Evolutionary conservation across 92 coral and sea anemone genomes (phyloP).

Genomic region (Phenganax subtilis): DNA sequence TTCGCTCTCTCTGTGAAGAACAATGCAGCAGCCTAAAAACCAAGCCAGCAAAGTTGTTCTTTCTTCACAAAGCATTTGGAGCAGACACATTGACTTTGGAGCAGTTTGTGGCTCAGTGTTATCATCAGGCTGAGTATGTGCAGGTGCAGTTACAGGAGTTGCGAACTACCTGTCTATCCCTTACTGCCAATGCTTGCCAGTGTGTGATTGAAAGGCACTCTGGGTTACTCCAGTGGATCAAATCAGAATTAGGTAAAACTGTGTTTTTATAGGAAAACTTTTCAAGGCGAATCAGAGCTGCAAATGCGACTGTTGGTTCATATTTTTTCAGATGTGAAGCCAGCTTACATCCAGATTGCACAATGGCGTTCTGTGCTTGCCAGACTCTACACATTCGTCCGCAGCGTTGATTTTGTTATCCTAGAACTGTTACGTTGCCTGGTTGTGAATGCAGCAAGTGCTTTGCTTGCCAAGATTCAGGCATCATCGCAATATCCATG

Average conservation of each 20-base stretch:
- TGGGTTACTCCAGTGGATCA: slow-evolving; percentile 87
- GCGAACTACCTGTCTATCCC: slow-evolving; percentile 57
- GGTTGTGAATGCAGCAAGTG: slow-evolving; percentile 68
- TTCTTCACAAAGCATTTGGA: slow-evolving; percentile 50
- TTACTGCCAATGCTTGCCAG: slow-evolving; percentile 74
- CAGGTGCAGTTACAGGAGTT: slow-evolving; percentile 55
- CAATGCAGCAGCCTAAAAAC: slow-evolving; percentile 73
- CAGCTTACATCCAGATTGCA: slow-evolving; percentile 78
- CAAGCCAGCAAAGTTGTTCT: slow-evolving; percentile 54
- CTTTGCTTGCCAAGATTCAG: slow-evolving; percentile 68
- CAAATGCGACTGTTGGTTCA: background rate
- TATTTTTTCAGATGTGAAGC: slow-evolving; percentile 43
- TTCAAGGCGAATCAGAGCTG: background rate
- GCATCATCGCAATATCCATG: slow-evolving; percentile 53
- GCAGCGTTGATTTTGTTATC: slow-evolving; percentile 76
- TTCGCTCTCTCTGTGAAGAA: slow-evolving; percentile 73
- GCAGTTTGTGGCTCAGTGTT: slow-evolving; percentile 57
- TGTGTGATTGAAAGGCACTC: slow-evolving; percentile 57
- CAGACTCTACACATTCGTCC: slow-evolving; percentile 71
- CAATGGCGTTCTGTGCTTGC: slow-evolving; percentile 87
- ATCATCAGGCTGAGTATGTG: slow-evolving; percentile 56
- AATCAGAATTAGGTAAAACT: slow-evolving; percentile 57
- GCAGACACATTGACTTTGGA: slow-evolving; percentile 56
- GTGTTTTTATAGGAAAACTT: background rate
- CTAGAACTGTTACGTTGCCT: slow-evolving; percentile 83